A percentile compares a stretch with the other conserved stretches of the same genome.
Evolutionary conservation across 2,888 invertebrate genomes (phyloP).

Genomic region (Lathronympha strigana): DNA sequence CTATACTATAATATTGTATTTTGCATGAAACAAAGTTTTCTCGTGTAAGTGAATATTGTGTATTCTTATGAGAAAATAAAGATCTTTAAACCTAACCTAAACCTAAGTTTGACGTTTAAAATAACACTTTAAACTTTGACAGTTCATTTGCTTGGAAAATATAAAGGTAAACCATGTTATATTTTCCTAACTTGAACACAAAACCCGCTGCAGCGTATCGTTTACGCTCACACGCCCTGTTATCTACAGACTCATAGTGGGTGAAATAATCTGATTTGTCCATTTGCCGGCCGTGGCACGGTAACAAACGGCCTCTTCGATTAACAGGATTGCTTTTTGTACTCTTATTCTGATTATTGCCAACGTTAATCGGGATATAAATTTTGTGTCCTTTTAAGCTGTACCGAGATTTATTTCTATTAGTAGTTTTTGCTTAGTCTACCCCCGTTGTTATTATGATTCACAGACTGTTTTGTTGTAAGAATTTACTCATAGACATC

Average conservation of each 20-base stretch:
- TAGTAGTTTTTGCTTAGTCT: constrained; percentile 17
- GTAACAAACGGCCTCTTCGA: constrained; percentile 76
- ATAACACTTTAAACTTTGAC: too few relatives aligned
- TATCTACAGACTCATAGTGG: constrained; percentile 81
- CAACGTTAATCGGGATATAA: constrained; percentile 43
- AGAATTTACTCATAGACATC: too few relatives aligned
- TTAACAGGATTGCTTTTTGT: constrained; percentile 80
- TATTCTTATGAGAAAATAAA: too few relatives aligned
- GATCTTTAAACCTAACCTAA: too few relatives aligned
- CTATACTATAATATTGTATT: too few relatives aligned
- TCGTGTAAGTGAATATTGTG: too few relatives aligned
- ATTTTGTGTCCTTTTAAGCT: constrained; percentile 33
- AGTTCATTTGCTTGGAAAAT: too few relatives aligned
- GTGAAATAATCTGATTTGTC: constrained; percentile 84
- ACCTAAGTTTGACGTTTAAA: too few relatives aligned
- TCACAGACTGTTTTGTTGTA: too few relatives aligned
- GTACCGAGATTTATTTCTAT: constrained; percentile 27
- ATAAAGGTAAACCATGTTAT: too few relatives aligned
- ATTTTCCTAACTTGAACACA: not conserved
- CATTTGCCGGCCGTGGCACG: constrained; percentile 75
- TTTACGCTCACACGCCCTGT: constrained; percentile 54
- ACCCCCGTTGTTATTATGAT: too few relatives aligned
- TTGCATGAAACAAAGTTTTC: too few relatives aligned
- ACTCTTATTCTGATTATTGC: constrained; percentile 62
- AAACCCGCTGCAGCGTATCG: constrained; percentile 14